phyloP scores from a whole-genome alignment of 2,797 vertebrate genomes.

The Chaunax sp. region DNA sequence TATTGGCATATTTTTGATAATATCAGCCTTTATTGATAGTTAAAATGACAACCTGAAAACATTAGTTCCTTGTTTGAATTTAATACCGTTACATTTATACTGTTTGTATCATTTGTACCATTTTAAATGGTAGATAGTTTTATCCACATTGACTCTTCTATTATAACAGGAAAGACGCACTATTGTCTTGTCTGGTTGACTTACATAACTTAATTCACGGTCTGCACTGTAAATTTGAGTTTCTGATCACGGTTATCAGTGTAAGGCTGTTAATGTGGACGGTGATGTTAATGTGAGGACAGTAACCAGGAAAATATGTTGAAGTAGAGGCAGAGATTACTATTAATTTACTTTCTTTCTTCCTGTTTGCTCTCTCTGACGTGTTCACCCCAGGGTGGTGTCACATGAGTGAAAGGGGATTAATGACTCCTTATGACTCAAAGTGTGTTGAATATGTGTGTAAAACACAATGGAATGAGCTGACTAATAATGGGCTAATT shows the following conservation, averaged over 20 bases:
- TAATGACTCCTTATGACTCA: conserved; percentile 19
- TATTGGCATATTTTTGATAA: background rate
- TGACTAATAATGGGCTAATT: background rate
- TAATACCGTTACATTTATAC: background rate
- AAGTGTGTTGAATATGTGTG: background rate
- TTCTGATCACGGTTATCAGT: background rate
- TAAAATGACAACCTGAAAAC: background rate
- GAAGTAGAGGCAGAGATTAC: background rate
- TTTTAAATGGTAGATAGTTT: too few species aligned
- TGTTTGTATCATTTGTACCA: background rate
- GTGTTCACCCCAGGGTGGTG: conserved; percentile 6
- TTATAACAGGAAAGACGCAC: background rate
- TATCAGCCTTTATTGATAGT: conserved; percentile 2
- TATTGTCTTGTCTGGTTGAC: background rate
- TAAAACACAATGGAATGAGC: background rate
- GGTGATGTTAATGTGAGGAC: background rate
- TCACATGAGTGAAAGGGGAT: conserved; percentile 42
- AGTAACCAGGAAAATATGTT: background rate
- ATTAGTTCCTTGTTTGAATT: background rate
- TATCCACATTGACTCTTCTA: background rate
- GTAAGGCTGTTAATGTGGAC: background rate
- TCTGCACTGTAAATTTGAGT: background rate
- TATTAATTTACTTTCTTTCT: background rate
- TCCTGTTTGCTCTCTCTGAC: conserved; percentile 13
- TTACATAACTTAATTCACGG: background rate